phyloP scores from a whole-genome alignment of 2,797 vertebrate genomes.

The Sebastes umbrosus region DNA sequence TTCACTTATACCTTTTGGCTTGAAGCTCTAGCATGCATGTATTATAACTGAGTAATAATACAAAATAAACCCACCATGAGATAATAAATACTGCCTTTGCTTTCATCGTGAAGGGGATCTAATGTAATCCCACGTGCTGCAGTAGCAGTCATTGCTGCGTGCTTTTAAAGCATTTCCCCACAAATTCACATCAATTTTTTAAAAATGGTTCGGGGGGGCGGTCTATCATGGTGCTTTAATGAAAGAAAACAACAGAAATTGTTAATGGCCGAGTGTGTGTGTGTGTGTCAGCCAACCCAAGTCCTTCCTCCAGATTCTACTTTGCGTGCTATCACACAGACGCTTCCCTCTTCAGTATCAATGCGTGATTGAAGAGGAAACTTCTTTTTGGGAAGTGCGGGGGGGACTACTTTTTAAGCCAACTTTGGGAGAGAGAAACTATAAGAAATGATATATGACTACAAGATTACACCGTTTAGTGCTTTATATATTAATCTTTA shows the following conservation, averaged over 20 bases:
- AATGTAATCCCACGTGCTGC: constrained; percentile 77
- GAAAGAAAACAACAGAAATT: constrained; percentile 53
- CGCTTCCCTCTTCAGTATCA: constrained; percentile 77
- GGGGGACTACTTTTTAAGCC: constrained; percentile 77
- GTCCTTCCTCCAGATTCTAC: constrained; percentile 70
- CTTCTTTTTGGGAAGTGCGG: constrained; percentile 85
- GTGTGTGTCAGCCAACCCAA: constrained; percentile 24
- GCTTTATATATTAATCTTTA: rapidly evolving
- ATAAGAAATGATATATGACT: not conserved
- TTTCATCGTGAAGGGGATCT: constrained; percentile 44
- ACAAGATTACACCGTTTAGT: not conserved
- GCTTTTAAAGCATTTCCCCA: constrained; percentile 12
- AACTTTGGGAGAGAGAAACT: constrained; percentile 50
- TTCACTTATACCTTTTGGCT: not conserved
- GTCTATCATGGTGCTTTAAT: constrained; percentile 26
- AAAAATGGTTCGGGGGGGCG: not conserved
- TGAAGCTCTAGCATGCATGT: not conserved
- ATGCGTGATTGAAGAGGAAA: constrained; percentile 83
- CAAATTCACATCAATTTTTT: constrained; percentile 12
- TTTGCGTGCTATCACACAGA: constrained; percentile 77
- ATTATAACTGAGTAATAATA: not conserved
- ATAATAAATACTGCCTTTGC: not conserved
- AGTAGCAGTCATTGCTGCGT: constrained; percentile 17
- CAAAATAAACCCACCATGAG: not conserved
- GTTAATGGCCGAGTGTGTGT: constrained; percentile 55